Percentiles rank a stretch among this genome's conserved stretches.
These are phyloP conservation scores for Fragum sueziense DNA, from an alignment of 2,888 invertebrate species.

Conservation along the genomic window DNA sequence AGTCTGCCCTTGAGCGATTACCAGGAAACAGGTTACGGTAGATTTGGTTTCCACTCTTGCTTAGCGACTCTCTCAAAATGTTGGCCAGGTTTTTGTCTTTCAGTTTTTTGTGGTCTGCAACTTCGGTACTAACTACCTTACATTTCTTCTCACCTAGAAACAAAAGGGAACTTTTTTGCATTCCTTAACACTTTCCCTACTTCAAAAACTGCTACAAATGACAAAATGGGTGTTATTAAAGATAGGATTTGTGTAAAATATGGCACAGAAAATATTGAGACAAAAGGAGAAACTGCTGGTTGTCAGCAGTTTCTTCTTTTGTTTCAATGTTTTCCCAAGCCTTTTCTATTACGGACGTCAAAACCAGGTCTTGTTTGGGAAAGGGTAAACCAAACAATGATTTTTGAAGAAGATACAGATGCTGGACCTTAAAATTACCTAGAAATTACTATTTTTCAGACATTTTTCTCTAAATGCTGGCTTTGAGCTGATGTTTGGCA, in stretches of 20 bases:
- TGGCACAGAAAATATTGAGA: no score
- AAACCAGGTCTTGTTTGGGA: no score
- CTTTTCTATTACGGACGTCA: no score
- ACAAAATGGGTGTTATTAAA: no score
- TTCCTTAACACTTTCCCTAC: neutral
- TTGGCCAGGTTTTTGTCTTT: constrained; percentile 53
- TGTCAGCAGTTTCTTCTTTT: no score
- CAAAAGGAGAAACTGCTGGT: neutral
- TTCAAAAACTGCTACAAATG: no score
- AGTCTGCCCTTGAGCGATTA: constrained; percentile 36
- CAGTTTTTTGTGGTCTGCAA: constrained; percentile 48
- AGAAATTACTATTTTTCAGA: neutral
- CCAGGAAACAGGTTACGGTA: constrained; percentile 50
- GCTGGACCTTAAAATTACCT: no score
- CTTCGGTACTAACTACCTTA: constrained; percentile 35
- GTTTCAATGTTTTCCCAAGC: no score
- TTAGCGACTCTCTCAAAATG: constrained; percentile 38
- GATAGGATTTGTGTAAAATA: no score
- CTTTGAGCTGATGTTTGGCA: no score
- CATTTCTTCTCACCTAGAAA: constrained; percentile 43
- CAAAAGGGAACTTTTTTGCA: neutral
- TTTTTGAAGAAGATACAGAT: no score
- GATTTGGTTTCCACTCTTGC: constrained; percentile 23
- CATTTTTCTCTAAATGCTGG: neutral
- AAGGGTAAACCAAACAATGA: no score